phyloP scores from a whole-genome alignment of 2,113 vertebrate genomes.

The Melanerpes aurifrons region DNA sequence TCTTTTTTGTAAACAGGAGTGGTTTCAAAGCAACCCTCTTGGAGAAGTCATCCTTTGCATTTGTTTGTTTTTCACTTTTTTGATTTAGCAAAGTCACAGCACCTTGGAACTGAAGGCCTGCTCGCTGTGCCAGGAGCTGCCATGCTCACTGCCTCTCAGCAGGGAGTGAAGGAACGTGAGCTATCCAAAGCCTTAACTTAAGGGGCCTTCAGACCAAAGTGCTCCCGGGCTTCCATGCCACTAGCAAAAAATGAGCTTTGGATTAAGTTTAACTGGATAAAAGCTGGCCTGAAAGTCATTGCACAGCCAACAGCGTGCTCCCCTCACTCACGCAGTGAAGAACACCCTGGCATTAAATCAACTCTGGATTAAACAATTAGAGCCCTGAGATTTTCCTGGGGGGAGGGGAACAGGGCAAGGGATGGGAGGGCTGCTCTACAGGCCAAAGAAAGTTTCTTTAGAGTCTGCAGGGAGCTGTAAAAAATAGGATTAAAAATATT shows the following conservation, averaged over 20 bases:
- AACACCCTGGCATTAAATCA: conserved; percentile 61
- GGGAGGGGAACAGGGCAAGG: background rate
- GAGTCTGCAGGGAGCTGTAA: conserved; percentile 68
- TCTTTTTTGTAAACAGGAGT: conserved; percentile 42
- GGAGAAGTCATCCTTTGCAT: conserved; percentile 42
- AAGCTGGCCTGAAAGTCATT: conserved; percentile 43
- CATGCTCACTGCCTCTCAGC: background rate
- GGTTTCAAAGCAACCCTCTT: conserved; percentile 51
- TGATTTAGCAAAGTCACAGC: conserved; percentile 37
- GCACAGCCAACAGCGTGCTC: conserved; percentile 20
- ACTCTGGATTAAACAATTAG: conserved; percentile 64
- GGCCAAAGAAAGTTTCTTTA: conserved; percentile 63
- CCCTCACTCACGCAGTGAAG: conserved; percentile 6
- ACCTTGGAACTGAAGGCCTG: background rate
- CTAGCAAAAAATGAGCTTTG: conserved; percentile 45
- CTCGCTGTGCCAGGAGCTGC: background rate
- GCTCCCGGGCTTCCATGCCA: conserved; percentile 30
- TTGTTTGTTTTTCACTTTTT: conserved; percentile 52
- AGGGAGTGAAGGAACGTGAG: background rate
- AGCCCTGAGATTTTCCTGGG: conserved; percentile 51
- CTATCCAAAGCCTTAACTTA: background rate
- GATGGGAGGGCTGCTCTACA: conserved; percentile 14
- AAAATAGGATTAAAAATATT: conserved; percentile 70
- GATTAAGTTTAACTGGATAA: conserved; percentile 60
- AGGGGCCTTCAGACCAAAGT: conserved; percentile 7